A percentile compares a stretch with the other conserved stretches of the same genome.
phyloP scores from a whole-genome alignment of 1,140 invertebrate genomes.

The Drosophila novamexicana region DNA sequence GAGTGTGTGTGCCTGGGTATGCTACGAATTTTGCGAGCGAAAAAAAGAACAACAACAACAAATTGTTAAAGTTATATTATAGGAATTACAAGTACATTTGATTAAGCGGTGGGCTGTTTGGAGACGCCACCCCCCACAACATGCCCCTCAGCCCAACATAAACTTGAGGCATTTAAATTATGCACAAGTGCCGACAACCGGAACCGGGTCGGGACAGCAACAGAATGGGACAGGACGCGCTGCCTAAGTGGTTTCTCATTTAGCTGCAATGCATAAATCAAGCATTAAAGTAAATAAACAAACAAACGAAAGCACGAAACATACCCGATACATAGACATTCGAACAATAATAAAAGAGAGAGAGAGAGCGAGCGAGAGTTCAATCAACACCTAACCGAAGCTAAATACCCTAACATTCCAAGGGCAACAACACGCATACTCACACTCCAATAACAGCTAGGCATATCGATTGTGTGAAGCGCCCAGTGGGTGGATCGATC shows the following conservation, averaged over 20 bases:
- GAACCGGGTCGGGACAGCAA: constrained; percentile 42
- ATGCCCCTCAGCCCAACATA: neutral
- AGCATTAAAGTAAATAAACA: constrained; percentile 59
- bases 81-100: constrained; percentile 52
- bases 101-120: constrained; percentile 35
- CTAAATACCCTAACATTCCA: neutral
- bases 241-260: constrained; percentile 69
- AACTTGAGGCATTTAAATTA: constrained; percentile 51
- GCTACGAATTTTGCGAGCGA: constrained; percentile 32
- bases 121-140: neutral
- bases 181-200: constrained; percentile 49
- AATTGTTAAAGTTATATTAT: constrained; percentile 62
- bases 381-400: constrained; percentile 6
- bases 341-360: constrained; percentile 6
- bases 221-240: constrained; percentile 39
- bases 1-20: constrained; percentile 7
- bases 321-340: neutral
- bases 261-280: constrained; percentile 72
- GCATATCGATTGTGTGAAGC: too few species aligned
- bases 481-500: too few species aligned
- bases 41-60: constrained; percentile 22
- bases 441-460: too few species aligned
- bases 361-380: neutral
- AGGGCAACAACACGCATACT: too few species aligned
- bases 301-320: constrained; percentile 42